Percentiles rank a stretch among this genome's conserved stretches.
Conservation (phyloP, 53 echinoderm and acorn worm genomes). For the Mesocentrotus franciscanus region DNA sequence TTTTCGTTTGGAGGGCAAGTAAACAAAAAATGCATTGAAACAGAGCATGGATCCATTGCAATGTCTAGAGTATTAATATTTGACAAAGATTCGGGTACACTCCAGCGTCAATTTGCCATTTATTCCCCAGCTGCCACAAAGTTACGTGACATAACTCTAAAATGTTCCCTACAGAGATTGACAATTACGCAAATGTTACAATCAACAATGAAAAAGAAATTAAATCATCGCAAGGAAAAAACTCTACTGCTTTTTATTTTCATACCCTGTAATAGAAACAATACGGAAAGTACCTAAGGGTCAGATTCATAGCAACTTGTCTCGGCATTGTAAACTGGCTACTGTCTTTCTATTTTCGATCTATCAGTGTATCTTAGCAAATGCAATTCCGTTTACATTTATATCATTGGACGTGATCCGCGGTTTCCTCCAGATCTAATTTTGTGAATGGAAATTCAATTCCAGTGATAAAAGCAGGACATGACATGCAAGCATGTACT, state of each 20-base stretch:
- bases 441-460: slow-evolving; percentile 40
- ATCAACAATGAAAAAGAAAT: too few species aligned
- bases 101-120: not conserved
- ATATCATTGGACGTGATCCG: not conserved
- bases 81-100: not conserved
- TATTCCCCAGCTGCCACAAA: not conserved
- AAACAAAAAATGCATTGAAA: not conserved
- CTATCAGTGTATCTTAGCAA: not conserved
- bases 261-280: too few species aligned
- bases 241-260: too few species aligned
- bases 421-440: not conserved
- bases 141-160: too few species aligned
- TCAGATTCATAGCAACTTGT: not conserved
- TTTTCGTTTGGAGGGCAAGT: not conserved
- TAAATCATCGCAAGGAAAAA: too few species aligned
- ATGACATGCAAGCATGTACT: not conserved
- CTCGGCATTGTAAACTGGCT: not conserved
- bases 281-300: too few species aligned
- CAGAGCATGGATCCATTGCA: not conserved
- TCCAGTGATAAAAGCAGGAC: not conserved
- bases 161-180: not conserved
- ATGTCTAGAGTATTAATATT: not conserved
- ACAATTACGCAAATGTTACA: too few species aligned
- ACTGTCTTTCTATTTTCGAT: not conserved
- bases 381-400: not conserved